These are phyloP conservation scores for Acleris literana DNA, from an alignment of 2,888 invertebrate genomes.

Conservation along the genomic window DNA sequence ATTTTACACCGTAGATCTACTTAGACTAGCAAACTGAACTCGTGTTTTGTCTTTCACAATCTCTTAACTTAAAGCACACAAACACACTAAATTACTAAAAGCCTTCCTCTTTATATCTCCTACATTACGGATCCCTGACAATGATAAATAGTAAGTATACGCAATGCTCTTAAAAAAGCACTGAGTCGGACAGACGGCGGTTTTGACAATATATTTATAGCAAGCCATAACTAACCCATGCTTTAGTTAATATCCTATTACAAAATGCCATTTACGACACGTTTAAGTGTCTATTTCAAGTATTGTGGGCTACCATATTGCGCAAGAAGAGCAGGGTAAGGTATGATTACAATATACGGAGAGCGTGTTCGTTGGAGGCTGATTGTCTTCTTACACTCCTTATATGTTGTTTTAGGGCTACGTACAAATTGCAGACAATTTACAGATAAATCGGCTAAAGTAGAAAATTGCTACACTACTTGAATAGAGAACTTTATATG, in stretches of 20 bases:
- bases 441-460: no score
- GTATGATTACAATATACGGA: slow-evolving; percentile 23
- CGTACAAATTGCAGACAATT: not conserved
- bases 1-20: no score
- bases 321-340: slow-evolving; percentile 26
- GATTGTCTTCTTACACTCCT: slow-evolving; percentile 12
- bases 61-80: not conserved
- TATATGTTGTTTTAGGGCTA: not conserved
- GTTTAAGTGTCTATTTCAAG: slow-evolving; percentile 24
- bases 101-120: slow-evolving; percentile 7
- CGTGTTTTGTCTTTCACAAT: not conserved
- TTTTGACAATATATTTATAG: slow-evolving; percentile 36
- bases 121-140: slow-evolving; percentile 23
- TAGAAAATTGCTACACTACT: no score
- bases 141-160: slow-evolving; percentile 16
- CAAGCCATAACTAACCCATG: slow-evolving; percentile 30
- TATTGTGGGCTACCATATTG: slow-evolving; percentile 28
- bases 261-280: slow-evolving; percentile 33
- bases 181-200: slow-evolving; percentile 12
- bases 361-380: slow-evolving; percentile 13
- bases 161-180: slow-evolving; percentile 30
- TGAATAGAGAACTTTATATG: no score
- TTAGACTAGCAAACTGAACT: no score
- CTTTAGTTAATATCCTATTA: slow-evolving; percentile 34
- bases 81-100: slow-evolving; percentile 5